These are phyloP conservation scores for Achatina immaculata DNA, from an alignment of 1,140 invertebrate species.

Conservation along the genomic window DNA sequence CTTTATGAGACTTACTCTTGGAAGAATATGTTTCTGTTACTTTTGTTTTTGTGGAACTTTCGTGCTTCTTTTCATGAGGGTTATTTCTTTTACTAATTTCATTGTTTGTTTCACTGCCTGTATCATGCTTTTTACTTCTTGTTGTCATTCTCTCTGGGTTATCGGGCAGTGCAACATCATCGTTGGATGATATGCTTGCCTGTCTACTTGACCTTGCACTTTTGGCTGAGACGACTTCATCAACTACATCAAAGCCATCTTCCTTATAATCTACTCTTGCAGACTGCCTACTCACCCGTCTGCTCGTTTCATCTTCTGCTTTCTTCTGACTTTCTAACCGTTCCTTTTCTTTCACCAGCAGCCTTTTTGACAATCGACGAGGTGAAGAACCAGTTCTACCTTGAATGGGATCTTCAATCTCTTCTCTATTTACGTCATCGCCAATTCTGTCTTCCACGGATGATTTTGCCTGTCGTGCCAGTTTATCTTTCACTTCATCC, in stretches of 20 bases:
- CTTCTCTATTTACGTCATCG: background rate
- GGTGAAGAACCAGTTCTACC: background rate
- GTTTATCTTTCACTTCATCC: background rate
- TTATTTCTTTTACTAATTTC: background rate
- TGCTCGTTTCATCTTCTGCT: background rate
- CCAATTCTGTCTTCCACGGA: background rate
- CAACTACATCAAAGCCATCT: background rate
- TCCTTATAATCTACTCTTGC: slow-evolving; percentile 21
- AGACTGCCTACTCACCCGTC: background rate
- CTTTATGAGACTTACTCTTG: background rate
- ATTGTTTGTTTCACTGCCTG: background rate
- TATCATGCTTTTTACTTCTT: background rate
- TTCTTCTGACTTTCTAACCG: background rate
- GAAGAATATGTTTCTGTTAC: background rate
- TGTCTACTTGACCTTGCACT: background rate
- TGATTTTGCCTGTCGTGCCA: background rate
- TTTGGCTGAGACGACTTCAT: background rate
- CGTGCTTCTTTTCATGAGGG: background rate
- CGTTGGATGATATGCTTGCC: background rate
- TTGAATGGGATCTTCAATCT: background rate
- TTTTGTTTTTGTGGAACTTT: background rate
- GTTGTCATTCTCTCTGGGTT: slow-evolving; percentile 18
- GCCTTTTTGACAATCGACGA: slow-evolving; percentile 17
- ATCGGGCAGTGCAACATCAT: background rate
- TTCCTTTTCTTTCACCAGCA: slow-evolving; percentile 23